Conservation (phyloP, 2,888 invertebrate species). For the Barypeithes pellucidus region DNA sequence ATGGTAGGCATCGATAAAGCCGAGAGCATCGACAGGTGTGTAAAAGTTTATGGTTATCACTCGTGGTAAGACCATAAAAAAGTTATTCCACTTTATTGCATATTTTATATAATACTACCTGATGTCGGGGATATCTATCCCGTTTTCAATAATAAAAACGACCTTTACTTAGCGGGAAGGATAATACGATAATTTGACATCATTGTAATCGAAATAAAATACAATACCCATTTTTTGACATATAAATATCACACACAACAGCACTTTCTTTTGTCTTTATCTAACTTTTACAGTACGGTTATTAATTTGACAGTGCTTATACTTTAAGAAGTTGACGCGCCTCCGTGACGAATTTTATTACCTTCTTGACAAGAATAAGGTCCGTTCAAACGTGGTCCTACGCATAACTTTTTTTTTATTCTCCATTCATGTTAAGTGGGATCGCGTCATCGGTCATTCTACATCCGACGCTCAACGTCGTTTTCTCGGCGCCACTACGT, state of each 20-base stretch:
- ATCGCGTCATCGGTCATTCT: constrained; percentile 41
- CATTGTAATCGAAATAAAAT: too few species aligned
- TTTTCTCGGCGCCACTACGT: constrained; percentile 34
- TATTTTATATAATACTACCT: neutral
- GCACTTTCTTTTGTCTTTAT: too few species aligned
- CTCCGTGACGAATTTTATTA: too few species aligned
- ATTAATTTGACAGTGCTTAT: too few species aligned
- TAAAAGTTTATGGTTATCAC: neutral
- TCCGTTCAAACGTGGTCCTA: neutral
- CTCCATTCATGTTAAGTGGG: constrained; percentile 9
- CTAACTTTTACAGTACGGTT: too few species aligned
- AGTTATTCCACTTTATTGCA: neutral
- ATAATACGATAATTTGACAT: too few species aligned
- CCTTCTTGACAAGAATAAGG: too few species aligned
- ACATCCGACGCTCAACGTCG: constrained; percentile 32
- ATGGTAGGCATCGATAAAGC: neutral
- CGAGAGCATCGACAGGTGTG: constrained; percentile 6
- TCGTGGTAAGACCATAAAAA: neutral
- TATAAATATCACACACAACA: too few species aligned
- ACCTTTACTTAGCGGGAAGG: too few species aligned
- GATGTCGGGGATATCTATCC: neutral
- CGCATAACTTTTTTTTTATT: constrained; percentile 1
- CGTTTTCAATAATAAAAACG: neutral
- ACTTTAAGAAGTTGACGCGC: too few species aligned
- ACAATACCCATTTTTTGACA: too few species aligned